These are phyloP conservation scores for Eulemur macaco DNA, from an alignment of 2,113 vertebrate genomes.

Conservation along the genomic window DNA sequence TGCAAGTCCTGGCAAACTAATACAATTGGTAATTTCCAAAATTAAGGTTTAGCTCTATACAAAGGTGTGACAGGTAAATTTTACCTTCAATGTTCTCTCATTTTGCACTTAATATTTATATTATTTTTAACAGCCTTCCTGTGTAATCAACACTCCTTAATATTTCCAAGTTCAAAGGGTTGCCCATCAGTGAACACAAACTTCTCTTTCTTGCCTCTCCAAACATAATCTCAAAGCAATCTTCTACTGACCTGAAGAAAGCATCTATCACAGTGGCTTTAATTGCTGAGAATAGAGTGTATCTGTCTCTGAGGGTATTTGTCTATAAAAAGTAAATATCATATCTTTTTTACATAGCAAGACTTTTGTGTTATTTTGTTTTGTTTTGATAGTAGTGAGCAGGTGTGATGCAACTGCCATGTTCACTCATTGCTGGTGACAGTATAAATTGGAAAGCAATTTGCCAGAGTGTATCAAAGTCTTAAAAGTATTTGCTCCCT, in stretches of 20 bases:
- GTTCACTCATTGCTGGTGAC: neutral
- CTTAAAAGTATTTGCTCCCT: conserved; percentile 8
- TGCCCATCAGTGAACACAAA: neutral
- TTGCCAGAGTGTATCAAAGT: neutral
- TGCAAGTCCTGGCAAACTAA: neutral
- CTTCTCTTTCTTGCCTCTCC: neutral
- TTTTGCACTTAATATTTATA: neutral
- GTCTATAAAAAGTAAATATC: neutral
- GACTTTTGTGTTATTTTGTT: neutral
- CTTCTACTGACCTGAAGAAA: neutral
- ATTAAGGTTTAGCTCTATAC: neutral
- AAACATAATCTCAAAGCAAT: neutral
- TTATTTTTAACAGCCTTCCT: neutral
- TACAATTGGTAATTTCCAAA: neutral
- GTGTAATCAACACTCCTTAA: neutral
- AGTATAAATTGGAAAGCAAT: conserved; percentile 15
- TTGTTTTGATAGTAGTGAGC: neutral
- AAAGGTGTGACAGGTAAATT: neutral
- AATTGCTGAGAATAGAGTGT: neutral
- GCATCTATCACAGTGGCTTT: neutral
- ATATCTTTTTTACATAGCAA: neutral
- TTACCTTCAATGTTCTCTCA: neutral
- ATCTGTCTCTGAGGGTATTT: neutral
- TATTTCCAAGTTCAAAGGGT: neutral
- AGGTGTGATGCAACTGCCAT: neutral